Evolutionary conservation across 2,113 vertebrate species (phyloP).

Genomic region (Rhea americana): DNA sequence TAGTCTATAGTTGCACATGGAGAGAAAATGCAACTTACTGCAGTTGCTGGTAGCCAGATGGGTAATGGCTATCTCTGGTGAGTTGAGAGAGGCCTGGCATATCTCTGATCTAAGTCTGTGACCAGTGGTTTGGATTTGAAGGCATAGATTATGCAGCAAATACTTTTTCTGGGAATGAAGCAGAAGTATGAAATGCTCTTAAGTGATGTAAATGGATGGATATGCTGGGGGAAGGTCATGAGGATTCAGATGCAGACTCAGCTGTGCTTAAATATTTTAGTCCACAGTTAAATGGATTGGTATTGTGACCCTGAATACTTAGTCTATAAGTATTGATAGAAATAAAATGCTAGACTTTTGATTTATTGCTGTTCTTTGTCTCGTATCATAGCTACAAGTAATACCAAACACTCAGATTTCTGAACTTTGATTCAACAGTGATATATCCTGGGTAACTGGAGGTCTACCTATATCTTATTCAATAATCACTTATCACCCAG

Average conservation of each 20-base stretch:
- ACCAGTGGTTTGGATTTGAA: not conserved
- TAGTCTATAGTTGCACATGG: not conserved
- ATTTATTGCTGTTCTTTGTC: not conserved
- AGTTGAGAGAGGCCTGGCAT: rapidly evolving
- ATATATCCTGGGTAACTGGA: not conserved
- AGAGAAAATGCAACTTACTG: not conserved
- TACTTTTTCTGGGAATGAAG: not conserved
- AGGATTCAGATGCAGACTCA: conserved; percentile 4
- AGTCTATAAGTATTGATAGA: not conserved
- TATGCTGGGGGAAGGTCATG: not conserved
- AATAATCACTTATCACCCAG: not conserved
- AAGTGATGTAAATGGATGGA: not conserved
- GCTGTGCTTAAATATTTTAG: conserved; percentile 21
- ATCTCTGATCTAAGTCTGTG: not conserved
- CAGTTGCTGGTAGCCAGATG: not conserved
- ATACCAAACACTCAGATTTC: not conserved
- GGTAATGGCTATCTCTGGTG: not conserved
- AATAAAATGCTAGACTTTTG: not conserved
- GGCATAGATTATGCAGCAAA: not conserved
- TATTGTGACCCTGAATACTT: not conserved
- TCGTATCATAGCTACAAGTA: not conserved
- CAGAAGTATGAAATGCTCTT: not conserved
- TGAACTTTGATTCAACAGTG: rapidly evolving
- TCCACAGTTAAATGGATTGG: not conserved
- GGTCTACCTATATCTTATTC: not conserved